Evolutionary conservation across 2,797 vertebrate genomes (phyloP).

Genomic region (Nannoperca obscura): DNA sequence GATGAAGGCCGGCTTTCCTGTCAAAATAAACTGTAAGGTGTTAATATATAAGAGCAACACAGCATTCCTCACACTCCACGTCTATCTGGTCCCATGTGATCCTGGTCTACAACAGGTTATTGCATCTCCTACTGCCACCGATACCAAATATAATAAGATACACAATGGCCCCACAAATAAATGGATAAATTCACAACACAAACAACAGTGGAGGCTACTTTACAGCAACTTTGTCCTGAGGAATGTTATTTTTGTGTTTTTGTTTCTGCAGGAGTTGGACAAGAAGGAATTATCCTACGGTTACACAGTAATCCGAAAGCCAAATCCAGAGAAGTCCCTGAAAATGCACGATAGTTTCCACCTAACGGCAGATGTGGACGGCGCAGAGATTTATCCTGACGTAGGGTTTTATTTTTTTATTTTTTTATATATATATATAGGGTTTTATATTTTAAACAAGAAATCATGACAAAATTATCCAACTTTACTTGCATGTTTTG

Average conservation of each 20-base stretch:
- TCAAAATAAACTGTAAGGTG: background rate
- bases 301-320: background rate
- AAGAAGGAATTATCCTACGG: background rate
- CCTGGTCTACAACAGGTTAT: slow-evolving; percentile 28
- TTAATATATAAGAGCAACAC: slow-evolving; percentile 21
- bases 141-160: background rate
- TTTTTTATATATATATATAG: no score
- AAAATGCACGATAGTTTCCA: background rate
- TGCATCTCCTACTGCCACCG: background rate
- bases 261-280: background rate
- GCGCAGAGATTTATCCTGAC: background rate
- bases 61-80: slow-evolving; percentile 31
- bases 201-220: background rate
- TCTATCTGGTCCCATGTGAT: slow-evolving; percentile 37
- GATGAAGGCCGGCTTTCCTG: background rate
- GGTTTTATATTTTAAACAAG: no score
- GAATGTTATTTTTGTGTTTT: background rate
- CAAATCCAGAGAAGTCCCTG: background rate
- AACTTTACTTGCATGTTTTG: no score
- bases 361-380: background rate
- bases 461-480: no score
- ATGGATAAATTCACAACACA: background rate
- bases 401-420: background rate
- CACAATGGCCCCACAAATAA: background rate
- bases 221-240: no score